Percentiles rank a stretch among this genome's conserved stretches.
phyloP scores from a whole-genome alignment of 2,797 vertebrate genomes.

The Acrossocheilus wenchowensis region DNA sequence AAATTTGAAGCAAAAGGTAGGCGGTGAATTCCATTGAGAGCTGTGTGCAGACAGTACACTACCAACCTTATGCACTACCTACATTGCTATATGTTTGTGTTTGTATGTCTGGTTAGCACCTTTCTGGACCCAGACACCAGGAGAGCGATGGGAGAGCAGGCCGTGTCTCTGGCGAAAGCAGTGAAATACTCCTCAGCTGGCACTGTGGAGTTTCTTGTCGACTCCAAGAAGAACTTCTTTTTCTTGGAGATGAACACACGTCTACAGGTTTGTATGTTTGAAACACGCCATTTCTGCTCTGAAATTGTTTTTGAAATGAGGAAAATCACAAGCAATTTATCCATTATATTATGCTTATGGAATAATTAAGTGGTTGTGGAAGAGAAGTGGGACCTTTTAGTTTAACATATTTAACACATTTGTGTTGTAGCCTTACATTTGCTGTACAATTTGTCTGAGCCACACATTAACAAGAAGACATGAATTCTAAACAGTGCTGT shows the following conservation, averaged over 20 bases:
- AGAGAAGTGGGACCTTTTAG: neutral
- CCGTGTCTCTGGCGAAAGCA: constrained; percentile 92
- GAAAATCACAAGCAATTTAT: neutral
- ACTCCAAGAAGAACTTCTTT: constrained; percentile 94
- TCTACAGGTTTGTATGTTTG: constrained; percentile 84
- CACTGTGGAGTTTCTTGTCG: constrained; percentile 97
- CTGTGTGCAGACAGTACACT: neutral
- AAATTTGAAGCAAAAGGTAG: neutral
- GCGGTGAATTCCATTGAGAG: neutral
- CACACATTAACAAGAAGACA: neutral
- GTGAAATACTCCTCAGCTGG: constrained; percentile 96
- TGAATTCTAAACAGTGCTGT: neutral
- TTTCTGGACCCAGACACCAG: constrained; percentile 90
- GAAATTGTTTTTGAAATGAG: neutral
- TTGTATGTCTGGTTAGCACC: constrained; percentile 74
- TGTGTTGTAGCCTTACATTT: neutral
- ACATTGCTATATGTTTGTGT: constrained; percentile 15
- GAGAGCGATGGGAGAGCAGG: constrained; percentile 95
- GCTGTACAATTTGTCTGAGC: neutral
- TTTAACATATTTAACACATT: neutral
- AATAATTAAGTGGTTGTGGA: neutral
- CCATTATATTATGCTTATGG: neutral
- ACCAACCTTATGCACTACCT: neutral
- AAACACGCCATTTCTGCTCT: neutral
- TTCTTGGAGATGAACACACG: constrained; percentile 99